Percentiles rank a stretch among this genome's conserved stretches.
Evolutionary conservation across 2,113 vertebrate species (phyloP).

Genomic region (Elgaria multicarinata): DNA sequence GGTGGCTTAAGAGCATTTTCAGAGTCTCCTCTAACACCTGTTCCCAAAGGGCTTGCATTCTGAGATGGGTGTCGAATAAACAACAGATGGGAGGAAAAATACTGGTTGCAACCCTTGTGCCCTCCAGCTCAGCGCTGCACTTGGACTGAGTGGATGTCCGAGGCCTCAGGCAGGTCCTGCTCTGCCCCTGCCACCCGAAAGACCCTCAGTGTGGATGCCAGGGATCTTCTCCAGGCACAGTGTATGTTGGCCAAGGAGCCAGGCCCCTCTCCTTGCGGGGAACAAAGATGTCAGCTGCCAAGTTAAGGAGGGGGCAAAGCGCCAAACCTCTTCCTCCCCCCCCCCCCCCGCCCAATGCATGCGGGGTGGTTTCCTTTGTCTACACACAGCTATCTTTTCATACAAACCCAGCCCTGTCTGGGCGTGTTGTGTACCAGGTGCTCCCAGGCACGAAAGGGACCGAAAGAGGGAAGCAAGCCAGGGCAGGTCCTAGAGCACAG

Average conservation of each 20-base stretch:
- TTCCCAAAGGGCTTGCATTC: not conserved
- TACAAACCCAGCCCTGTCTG: not conserved
- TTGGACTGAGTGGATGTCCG: not conserved
- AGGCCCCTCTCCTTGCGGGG: not conserved
- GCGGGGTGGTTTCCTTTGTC: not conserved
- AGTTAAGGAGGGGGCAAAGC: not conserved
- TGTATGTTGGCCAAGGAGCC: not conserved
- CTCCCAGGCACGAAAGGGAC: not conserved
- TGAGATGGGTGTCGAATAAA: not conserved
- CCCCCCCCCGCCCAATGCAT: rapidly evolving
- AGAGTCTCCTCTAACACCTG: not conserved
- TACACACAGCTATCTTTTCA: not conserved
- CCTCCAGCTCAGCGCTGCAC: not conserved
- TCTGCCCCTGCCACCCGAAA: not conserved
- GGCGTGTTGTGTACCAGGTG: not conserved
- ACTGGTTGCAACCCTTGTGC: not conserved
- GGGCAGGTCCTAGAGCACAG: not conserved
- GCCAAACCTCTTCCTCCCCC: rapidly evolving
- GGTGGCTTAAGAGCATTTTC: not conserved
- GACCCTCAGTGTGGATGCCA: no score
- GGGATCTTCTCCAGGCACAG: not conserved
- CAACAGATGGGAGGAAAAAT: not conserved
- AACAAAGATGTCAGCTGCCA: no score
- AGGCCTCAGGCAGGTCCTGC: not conserved
- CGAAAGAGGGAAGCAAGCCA: not conserved